phyloP scores from a whole-genome alignment of 2,113 vertebrate genomes.

The Ceuthmochares aereus region DNA sequence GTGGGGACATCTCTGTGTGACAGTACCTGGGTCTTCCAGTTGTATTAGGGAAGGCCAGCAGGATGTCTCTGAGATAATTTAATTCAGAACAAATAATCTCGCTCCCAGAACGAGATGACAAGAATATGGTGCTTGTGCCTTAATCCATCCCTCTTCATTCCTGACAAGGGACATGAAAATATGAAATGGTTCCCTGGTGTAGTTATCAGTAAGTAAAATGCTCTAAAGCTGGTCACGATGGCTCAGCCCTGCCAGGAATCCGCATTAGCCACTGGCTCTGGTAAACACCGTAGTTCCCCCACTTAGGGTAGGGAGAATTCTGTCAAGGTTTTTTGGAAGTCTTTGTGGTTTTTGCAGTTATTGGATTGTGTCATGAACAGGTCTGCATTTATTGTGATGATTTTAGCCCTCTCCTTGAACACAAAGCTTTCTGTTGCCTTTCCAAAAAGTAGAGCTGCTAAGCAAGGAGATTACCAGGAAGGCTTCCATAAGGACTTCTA shows the following conservation, averaged over 20 bases:
- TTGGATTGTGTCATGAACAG: background rate
- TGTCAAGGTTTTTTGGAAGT: background rate
- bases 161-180: background rate
- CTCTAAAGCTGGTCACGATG: background rate
- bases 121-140: background rate
- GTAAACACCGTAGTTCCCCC: background rate
- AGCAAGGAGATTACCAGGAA: background rate
- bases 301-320: background rate
- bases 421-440: constrained; percentile 6
- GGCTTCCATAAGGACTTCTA: background rate
- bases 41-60: background rate
- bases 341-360: background rate
- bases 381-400: background rate
- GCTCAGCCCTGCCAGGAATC: background rate
- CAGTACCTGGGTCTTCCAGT: background rate
- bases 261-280: background rate
- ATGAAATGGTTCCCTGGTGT: background rate
- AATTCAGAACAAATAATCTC: background rate
- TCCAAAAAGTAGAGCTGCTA: background rate
- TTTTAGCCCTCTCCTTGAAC: constrained; percentile 1
- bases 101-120: background rate
- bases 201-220: background rate
- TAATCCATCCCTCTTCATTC: background rate
- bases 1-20: background rate
- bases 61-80: background rate